Conservation (phyloP, 2,888 invertebrate species). For the Eueremaeus valkanovi region DNA sequence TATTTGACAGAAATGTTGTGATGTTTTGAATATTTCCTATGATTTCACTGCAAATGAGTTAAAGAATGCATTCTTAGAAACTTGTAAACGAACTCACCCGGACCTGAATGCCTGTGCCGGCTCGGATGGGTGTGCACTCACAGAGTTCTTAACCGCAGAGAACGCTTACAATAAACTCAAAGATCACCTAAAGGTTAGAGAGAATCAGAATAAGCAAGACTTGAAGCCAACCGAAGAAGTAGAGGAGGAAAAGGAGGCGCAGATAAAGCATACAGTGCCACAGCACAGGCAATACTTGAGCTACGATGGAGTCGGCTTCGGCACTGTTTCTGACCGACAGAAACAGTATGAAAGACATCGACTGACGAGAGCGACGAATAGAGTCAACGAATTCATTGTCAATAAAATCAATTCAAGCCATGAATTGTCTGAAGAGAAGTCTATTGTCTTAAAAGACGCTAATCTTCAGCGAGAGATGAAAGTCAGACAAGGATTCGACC, state of each 20-base stretch:
- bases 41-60: conserved; percentile 69
- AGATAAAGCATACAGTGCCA: conserved; percentile 70
- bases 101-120: conserved; percentile 61
- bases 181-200: conserved; percentile 61
- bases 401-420: conserved; percentile 50
- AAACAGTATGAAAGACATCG: conserved; percentile 68
- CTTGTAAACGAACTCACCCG: conserved; percentile 79
- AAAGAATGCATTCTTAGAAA: conserved; percentile 65
- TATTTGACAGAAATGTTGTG: conserved; percentile 63
- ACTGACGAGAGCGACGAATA: conserved; percentile 67
- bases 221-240: neutral
- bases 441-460: conserved; percentile 61
- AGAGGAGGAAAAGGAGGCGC: neutral
- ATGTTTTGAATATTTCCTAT: conserved; percentile 63
- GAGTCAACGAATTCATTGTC: conserved; percentile 60
- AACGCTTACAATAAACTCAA: conserved; percentile 68
- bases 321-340: conserved; percentile 71
- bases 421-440: conserved; percentile 57
- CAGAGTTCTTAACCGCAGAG: conserved; percentile 67
- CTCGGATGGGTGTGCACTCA: conserved; percentile 53
- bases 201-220: neutral
- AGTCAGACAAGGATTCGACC: conserved; percentile 68
- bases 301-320: conserved; percentile 72
- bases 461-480: conserved; percentile 47
- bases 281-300: conserved; percentile 80